Evolutionary conservation across 2,888 invertebrate species (phyloP).

Genomic region (Flexamia atlantica): DNA sequence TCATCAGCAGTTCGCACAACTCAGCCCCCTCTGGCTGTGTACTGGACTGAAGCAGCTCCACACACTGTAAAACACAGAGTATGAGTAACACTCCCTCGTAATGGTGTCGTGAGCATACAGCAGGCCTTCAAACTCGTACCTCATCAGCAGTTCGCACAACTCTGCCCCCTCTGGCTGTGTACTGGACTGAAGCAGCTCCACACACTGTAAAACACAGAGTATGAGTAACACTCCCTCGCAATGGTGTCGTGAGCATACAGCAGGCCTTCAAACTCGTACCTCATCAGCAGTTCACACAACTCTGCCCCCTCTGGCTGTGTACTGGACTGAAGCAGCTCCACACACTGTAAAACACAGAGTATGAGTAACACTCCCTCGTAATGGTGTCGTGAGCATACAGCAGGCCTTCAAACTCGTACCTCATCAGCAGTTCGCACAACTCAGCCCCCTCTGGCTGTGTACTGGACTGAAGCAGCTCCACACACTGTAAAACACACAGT

Average conservation of each 20-base stretch:
- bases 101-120: slow-evolving; percentile 94
- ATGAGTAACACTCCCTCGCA: slow-evolving; percentile 75
- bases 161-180: slow-evolving; percentile 76
- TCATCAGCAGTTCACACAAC: too few relatives aligned
- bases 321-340: too few relatives aligned
- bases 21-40: slow-evolving; percentile 86
- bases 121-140: slow-evolving; percentile 90
- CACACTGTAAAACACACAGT: too few relatives aligned
- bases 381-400: too few relatives aligned
- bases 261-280: too few relatives aligned
- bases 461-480: too few relatives aligned
- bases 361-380: too few relatives aligned
- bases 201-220: background rate
- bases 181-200: slow-evolving; percentile 74
- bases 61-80: slow-evolving; percentile 78
- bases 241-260: slow-evolving; percentile 97
- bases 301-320: too few relatives aligned
- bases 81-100: slow-evolving; percentile 74
- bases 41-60: slow-evolving; percentile 88
- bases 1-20: slow-evolving; percentile 89
- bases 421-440: too few relatives aligned
- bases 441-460: too few relatives aligned
- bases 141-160: background rate
- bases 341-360: too few relatives aligned
- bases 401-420: too few relatives aligned